Base-by-base conservation (phyloP, 2,888 invertebrate genomes). In the Sinentomon sp. region DNA sequence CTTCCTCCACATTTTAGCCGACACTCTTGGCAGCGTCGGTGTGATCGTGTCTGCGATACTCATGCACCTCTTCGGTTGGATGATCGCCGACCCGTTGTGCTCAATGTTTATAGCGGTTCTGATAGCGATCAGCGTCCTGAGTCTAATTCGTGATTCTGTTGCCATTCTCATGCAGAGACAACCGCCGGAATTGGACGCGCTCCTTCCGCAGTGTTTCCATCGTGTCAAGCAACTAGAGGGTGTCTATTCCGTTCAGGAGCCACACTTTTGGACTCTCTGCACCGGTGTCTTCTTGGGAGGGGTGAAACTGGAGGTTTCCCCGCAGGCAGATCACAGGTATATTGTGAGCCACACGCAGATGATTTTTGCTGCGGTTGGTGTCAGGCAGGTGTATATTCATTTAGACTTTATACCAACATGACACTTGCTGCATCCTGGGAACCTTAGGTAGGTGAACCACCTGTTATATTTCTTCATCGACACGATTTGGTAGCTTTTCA, bases 221-320 rank as follows among this genome's bases (percentile, higher is more conserved):
- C 73, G 77, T 46, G 74, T 82, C 44, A 76, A 75, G 28, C 59
- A 83, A 39, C 54, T 92, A 34, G 78, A 85, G 7, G 92, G 89
- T 4, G 89, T 92, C 13, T 80, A 83, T 51, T 78, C 83, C 36
- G 82, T 92, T 9, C 87, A 89, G 49, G 89, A 94, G 46, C 87
- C 87, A 3, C 92, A 92, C 52, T 92, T 94, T 56, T 94, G 92
- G 92, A 94, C 92, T 10, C 60, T 94, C 38, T 89, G 89, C 53
- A 85, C 82, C 50, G 83, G 87, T 45, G 68, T 77, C 36, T 85
- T 73, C 51, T 73, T 89, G 2, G 92, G 92, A 41, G 78, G 78
- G 42, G 57, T 94, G 33, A 94, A 92, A 57, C 56, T 94, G 33
- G 61, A 62, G 45, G 89, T 92, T n/a, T 74, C 83, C 1, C 67